These are phyloP conservation scores for Chymomyza fuscimana DNA, from an alignment of 2,888 invertebrate species.

Conservation along the genomic window DNA sequence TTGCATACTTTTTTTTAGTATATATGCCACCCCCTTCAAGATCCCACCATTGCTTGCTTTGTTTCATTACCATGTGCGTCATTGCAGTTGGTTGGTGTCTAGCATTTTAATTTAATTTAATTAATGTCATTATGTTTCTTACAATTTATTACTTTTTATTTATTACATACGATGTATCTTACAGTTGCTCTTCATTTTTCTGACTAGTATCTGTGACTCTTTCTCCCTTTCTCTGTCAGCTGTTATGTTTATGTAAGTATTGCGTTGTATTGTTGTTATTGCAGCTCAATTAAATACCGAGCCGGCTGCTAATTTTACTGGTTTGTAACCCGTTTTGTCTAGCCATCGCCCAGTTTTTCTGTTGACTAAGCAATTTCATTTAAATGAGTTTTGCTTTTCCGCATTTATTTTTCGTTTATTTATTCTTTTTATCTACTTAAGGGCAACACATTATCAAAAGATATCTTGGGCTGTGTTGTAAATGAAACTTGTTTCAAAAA, in stretches of 20 bases:
- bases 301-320: slow-evolving; percentile 2
- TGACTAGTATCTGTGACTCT: not conserved
- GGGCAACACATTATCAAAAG: no score
- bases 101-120: slow-evolving; percentile 23
- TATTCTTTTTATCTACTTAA: not conserved
- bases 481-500: slow-evolving; percentile 16
- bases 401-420: not conserved
- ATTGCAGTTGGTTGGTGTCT: slow-evolving; percentile 13
- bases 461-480: slow-evolving; percentile 28
- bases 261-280: not conserved
- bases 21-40: not conserved
- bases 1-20: slow-evolving; percentile 3
- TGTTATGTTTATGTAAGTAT: not conserved
- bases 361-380: not conserved
- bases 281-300: not conserved
- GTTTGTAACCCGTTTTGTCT: slow-evolving; percentile 17
- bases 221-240: not conserved
- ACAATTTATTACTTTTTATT: not conserved
- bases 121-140: slow-evolving; percentile 11
- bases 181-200: not conserved
- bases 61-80: slow-evolving; percentile 19
- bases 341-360: slow-evolving; percentile 15
- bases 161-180: not conserved
- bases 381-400: slow-evolving; percentile 1
- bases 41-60: not conserved